A percentile compares a stretch with the other conserved stretches of the same genome.
These are phyloP conservation scores for Ranitomeya imitator DNA, from an alignment of 2,113 vertebrate genomes.

Conservation along the genomic window DNA sequence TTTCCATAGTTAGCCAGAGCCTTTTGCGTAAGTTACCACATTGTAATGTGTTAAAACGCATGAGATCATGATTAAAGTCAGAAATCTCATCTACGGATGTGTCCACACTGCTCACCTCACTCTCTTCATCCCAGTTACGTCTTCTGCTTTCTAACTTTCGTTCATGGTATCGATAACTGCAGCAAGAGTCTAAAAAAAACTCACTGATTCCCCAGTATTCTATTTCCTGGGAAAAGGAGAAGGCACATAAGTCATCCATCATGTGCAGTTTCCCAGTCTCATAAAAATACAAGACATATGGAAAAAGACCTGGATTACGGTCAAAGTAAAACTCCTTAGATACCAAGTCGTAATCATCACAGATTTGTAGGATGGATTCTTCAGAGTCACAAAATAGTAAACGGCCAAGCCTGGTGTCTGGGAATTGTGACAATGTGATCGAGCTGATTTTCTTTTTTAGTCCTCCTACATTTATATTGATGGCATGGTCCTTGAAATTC, in stretches of 20 bases:
- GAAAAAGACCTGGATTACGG: conserved; percentile 89
- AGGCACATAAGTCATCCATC: conserved; percentile 96
- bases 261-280: conserved; percentile 94
- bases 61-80: conserved; percentile 90
- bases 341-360: conserved; percentile 93
- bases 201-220: conserved; percentile 98
- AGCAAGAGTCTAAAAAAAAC: conserved; percentile 93
- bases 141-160: conserved; percentile 85
- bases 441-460: conserved; percentile 85
- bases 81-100: conserved; percentile 92
- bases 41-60: conserved; percentile 80
- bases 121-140: conserved; percentile 92
- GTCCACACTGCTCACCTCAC: conserved; percentile 93
- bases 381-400: conserved; percentile 87
- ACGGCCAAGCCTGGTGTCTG: conserved; percentile 90
- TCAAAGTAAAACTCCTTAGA: conserved; percentile 95
- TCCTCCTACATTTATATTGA: conserved; percentile 93
- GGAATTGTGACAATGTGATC: conserved; percentile 86
- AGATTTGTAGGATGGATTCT: conserved; percentile 92
- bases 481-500: conserved; percentile 76
- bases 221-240: conserved; percentile 97
- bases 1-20: conserved; percentile 97
- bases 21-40: conserved; percentile 84
- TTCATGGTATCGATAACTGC: conserved; percentile 93
- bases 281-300: conserved; percentile 93